Evolutionary conservation across 2,113 vertebrate species (phyloP).

Genomic region (Ploceus nigricollis): DNA sequence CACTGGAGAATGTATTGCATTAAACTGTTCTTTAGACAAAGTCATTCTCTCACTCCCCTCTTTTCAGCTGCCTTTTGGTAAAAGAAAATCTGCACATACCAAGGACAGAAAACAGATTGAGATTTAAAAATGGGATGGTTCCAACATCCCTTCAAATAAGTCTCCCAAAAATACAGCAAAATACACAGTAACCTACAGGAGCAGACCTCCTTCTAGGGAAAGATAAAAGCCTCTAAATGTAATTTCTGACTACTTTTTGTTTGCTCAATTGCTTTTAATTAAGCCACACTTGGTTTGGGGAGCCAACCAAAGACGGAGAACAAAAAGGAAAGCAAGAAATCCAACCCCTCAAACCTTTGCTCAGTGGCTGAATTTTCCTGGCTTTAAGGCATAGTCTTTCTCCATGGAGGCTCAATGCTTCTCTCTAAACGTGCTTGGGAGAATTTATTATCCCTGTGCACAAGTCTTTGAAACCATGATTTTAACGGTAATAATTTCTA

Average conservation of each 20-base stretch:
- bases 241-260: background rate
- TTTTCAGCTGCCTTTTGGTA: background rate
- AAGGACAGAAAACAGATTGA: background rate
- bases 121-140: background rate
- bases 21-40: background rate
- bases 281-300: background rate
- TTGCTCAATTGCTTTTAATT: slow-evolving; percentile 47
- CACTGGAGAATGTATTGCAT: background rate
- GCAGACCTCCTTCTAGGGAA: background rate
- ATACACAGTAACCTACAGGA: background rate
- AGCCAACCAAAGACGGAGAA: background rate
- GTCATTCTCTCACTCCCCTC: background rate
- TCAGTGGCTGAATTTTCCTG: background rate
- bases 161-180: background rate
- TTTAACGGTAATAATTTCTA: slow-evolving; percentile 56
- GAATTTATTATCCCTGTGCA: slow-evolving; percentile 52
- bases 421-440: slow-evolving; percentile 32
- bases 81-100: background rate
- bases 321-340: background rate
- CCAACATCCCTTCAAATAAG: background rate
- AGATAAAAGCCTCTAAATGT: background rate
- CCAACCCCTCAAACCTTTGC: background rate
- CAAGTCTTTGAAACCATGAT: slow-evolving; percentile 41
- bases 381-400: background rate
- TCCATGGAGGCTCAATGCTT: background rate